phyloP scores from a whole-genome alignment of 2,113 vertebrate genomes.

The Todiramphus chloris region DNA sequence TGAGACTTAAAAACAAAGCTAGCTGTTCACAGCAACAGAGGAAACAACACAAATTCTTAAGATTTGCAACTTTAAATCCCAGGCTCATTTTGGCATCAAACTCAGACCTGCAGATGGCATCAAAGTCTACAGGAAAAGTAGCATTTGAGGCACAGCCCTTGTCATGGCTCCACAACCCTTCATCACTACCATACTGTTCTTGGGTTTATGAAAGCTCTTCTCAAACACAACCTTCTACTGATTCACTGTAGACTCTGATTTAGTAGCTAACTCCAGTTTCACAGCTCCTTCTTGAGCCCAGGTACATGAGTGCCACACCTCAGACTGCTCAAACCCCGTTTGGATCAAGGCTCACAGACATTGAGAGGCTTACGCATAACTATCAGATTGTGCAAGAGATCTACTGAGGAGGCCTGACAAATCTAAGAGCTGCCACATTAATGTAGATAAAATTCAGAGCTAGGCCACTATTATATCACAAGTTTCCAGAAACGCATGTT shows the following conservation, averaged over 20 bases:
- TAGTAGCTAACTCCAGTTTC: background rate
- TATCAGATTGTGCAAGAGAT: background rate
- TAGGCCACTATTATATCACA: background rate
- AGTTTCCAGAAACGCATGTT: background rate
- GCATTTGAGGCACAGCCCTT: background rate
- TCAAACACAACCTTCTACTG: background rate
- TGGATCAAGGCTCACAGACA: background rate
- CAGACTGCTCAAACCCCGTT: background rate
- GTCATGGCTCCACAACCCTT: background rate
- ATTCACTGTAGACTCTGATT: rapidly evolving
- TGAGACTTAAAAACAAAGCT: background rate
- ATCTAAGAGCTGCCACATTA: background rate
- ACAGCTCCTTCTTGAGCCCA: background rate
- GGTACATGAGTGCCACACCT: background rate
- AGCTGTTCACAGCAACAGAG: background rate
- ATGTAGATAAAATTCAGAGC: background rate
- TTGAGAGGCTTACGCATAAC: background rate
- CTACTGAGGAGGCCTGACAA: background rate
- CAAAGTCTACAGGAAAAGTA: background rate
- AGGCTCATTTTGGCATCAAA: background rate
- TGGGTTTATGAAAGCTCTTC: background rate
- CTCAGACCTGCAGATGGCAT: constrained; percentile 57
- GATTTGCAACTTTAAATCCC: background rate
- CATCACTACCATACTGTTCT: background rate
- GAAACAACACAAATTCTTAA: background rate